Base-by-base conservation (phyloP, 2,888 invertebrate genomes). In the Drosophila buzzatii region DNA sequence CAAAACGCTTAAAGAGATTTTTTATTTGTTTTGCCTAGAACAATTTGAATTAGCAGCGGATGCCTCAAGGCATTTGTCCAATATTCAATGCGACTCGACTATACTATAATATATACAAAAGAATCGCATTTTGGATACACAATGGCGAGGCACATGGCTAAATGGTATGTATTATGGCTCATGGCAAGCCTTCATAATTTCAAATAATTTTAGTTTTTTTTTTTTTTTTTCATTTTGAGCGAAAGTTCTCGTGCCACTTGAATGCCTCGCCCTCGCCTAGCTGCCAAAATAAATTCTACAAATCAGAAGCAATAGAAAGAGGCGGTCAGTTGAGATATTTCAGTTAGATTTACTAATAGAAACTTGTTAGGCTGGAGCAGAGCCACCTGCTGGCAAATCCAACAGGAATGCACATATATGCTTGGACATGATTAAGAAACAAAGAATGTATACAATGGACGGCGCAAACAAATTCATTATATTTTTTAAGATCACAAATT, bases 101-200 rank as follows among this genome's bases (percentile, higher is more conserved):
- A 12, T 55, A 27, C 27, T 27, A 55, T 41, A 41, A 12, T 65
- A 44, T 42, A 69, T 53, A 42, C 42, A 45, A 60, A 52, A 62
- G 64, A 49, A 56, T 45, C 66, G 49, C 58, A 64, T 71, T 71
- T 58, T 63, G 57, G 49, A 45, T 73, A 44, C 35, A 76, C 60
- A 62, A 65, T 58, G 52, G 58, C 23, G n/a, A 6, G 67, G 61
- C 78, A 76, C 72, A 78, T 78, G 78, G 70, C 71, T 53, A 67
- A 80, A 76, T 64, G 57, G 31, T 65, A 58, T 66, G 31, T 70
- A 55, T 66, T 65, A 27, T 81, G 77, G 70, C 64, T 61, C 51
- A 71, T 80, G 71, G 77, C 77, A 70, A 70, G 73, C 65, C 73
- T 70, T 79, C 82, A 79, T 73, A 79, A 77, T 81, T 81, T 81